Conservation (phyloP, 2,888 invertebrate genomes). For the Adineta ricciae region DNA sequence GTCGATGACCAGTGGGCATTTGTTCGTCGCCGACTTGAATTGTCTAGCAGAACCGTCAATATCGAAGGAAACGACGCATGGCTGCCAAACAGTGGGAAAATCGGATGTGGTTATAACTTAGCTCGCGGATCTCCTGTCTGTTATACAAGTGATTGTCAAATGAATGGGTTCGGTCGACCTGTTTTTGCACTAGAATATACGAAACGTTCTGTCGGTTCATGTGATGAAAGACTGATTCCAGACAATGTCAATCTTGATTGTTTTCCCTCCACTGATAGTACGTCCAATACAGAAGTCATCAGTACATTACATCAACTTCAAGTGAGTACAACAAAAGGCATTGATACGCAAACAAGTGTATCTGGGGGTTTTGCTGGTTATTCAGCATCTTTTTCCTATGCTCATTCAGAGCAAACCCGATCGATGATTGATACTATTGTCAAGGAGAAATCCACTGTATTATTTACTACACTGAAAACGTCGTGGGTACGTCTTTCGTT, state of each 20-base stretch:
- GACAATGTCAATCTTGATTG: background rate
- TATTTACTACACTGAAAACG: background rate
- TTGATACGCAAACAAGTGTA: too few species aligned
- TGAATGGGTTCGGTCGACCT: background rate
- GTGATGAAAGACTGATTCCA: background rate
- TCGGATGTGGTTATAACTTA: background rate
- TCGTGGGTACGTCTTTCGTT: background rate
- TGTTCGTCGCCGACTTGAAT: too few species aligned
- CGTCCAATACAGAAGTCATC: too few species aligned
- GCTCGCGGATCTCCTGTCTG: background rate
- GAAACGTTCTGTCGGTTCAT: background rate
- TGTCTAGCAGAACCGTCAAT: too few species aligned
- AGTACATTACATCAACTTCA: too few species aligned
- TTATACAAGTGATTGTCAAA: background rate
- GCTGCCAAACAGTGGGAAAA: too few species aligned
- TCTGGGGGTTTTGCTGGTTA: background rate
- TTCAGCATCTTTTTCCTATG: background rate
- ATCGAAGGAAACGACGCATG: too few species aligned
- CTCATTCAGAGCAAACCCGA: background rate
- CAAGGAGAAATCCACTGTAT: background rate
- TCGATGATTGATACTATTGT: background rate
- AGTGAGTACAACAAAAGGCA: too few species aligned
- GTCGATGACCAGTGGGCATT: too few species aligned
- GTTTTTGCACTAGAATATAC: background rate
- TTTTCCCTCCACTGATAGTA: background rate